phyloP scores from a whole-genome alignment of 2,797 vertebrate species.

The Erithacus rubecula region DNA sequence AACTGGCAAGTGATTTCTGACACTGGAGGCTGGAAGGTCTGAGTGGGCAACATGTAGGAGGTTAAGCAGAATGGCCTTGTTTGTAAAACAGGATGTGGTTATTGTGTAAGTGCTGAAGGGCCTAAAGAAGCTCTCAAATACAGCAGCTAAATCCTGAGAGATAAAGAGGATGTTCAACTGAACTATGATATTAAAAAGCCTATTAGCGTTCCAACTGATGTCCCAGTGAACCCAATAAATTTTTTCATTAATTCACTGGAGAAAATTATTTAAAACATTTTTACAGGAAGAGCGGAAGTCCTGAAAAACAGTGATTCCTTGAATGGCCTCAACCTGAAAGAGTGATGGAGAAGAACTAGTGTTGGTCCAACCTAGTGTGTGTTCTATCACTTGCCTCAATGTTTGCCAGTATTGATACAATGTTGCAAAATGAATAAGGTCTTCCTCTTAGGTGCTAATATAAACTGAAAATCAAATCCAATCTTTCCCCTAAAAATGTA shows the following conservation, averaged over 20 bases:
- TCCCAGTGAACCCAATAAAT: background rate
- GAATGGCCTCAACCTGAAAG: background rate
- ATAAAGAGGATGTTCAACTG: background rate
- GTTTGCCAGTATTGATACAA: background rate
- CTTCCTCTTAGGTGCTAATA: background rate
- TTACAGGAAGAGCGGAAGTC: background rate
- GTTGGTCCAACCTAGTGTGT: background rate
- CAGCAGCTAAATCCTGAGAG: background rate
- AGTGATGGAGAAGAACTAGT: rapidly evolving
- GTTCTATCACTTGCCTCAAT: background rate
- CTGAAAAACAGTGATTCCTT: background rate
- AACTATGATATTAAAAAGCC: background rate
- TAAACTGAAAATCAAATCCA: background rate
- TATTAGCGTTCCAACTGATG: background rate
- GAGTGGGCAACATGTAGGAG: background rate
- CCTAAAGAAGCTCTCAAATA: background rate
- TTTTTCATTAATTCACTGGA: background rate
- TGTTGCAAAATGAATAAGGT: background rate
- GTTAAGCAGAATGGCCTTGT: background rate
- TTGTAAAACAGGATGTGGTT: slow-evolving; percentile 54
- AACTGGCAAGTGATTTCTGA: background rate
- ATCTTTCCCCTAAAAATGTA: background rate
- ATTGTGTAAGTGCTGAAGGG: background rate
- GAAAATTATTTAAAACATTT: background rate
- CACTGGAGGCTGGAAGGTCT: background rate